These are phyloP conservation scores for Diploptera punctata DNA, from an alignment of 2,888 invertebrate genomes.

Conservation along the genomic window DNA sequence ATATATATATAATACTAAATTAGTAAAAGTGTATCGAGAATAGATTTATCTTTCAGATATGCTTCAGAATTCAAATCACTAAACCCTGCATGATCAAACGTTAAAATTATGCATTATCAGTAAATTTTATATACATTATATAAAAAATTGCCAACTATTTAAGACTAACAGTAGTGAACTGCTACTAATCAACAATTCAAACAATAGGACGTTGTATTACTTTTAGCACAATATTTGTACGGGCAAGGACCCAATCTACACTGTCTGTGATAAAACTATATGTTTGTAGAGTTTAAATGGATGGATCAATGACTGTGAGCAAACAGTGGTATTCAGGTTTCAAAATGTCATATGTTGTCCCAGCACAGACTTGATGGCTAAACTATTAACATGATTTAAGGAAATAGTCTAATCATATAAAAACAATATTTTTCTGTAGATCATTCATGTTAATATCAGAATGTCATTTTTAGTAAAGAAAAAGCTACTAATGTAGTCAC, in stretches of 20 bases:
- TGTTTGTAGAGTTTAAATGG: not conserved
- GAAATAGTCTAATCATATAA: not conserved
- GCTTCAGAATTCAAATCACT: slow-evolving; percentile 9
- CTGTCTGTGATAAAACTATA: not conserved
- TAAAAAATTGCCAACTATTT: slow-evolving; percentile 14
- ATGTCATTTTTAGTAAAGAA: no score
- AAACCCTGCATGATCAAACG: not conserved
- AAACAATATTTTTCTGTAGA: not conserved
- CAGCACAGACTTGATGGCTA: not conserved
- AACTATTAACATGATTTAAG: no score
- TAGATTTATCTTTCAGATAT: slow-evolving; percentile 8
- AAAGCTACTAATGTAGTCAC: no score
- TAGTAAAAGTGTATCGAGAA: slow-evolving; percentile 14
- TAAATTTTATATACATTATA: not conserved
- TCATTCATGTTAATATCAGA: no score
- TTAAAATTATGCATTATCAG: not conserved
- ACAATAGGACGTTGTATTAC: not conserved
- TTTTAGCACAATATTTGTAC: not conserved
- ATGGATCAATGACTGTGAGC: slow-evolving; percentile 6
- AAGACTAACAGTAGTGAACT: not conserved
- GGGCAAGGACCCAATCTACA: not conserved
- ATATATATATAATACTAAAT: not conserved
- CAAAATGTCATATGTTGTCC: no score
- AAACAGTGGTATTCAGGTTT: slow-evolving; percentile 17
- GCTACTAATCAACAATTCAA: slow-evolving; percentile 5